Base-by-base conservation (phyloP, 2,113 vertebrate genomes). In the Pomatorhinus ruficollis region DNA sequence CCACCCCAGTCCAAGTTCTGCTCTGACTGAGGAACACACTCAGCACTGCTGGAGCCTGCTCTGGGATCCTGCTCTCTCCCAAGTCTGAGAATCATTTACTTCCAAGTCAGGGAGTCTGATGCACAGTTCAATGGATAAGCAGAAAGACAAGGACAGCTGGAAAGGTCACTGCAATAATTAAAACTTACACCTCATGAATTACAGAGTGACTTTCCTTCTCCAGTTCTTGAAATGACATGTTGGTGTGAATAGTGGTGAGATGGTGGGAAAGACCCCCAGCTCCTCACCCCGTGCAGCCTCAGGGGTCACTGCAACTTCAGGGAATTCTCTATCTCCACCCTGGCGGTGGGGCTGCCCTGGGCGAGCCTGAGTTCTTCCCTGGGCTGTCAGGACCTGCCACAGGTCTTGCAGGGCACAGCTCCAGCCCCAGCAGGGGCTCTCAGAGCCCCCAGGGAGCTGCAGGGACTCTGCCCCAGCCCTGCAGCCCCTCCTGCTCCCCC, bases 161-260 rank as follows among this genome's bases (percentile, higher is more conserved):
- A 93, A 92, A 92, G 76, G 83, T 81, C 94, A 31, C 37, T 66
- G 64, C 54, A 93, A 47, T 90, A 90, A 95, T 81, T 95, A 88
- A 83, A 79, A 80, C 28, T 27, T 86, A 16, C 15, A 70, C 54
- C 60, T 86, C 64, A 59, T 75, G 80, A 78, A 86, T 94, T 77
- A 77, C 8, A 0, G n/a, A 85, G 19, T 19, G 59, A 61, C 63
- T 53, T 64, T 28, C 40, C 57, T 37, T 35, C 19, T 30, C 63
- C 44, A 0, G 16, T 27, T 35, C 53, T 33, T 19, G 54, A 61
- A 85, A 37, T 0, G 0, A 47, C 7, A 18, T 57, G 24, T 63
- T 28, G 35, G 22, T 19, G 4, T n/a, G 42, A 60, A 12, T 1
- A 6, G 21, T 5, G 39, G 10, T 0, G 4, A 24, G 60, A 35